Evolutionary conservation across 2,113 vertebrate genomes (phyloP).

Genomic region (Phocoena phocoena): DNA sequence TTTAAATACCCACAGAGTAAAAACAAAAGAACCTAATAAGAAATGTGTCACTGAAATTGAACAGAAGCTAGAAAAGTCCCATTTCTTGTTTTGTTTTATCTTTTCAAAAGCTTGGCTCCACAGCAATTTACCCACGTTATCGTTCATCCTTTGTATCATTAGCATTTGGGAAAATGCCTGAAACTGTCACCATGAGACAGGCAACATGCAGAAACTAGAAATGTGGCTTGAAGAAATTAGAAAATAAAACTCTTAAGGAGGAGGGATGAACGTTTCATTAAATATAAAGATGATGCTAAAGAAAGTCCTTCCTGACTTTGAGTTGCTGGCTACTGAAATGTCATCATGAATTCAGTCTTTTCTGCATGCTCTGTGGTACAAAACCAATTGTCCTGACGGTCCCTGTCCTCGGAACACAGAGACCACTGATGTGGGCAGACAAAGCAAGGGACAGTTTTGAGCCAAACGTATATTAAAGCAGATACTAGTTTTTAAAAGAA

Average conservation of each 20-base stretch:
- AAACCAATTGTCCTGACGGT: constrained; percentile 45
- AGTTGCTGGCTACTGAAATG: constrained; percentile 34
- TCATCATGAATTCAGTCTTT: constrained; percentile 20
- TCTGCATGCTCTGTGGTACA: constrained; percentile 1
- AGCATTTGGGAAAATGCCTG: constrained; percentile 68
- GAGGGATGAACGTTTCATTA: constrained; percentile 66
- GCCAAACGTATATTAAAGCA: background rate
- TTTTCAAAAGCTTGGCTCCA: constrained; percentile 42
- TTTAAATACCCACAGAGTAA: constrained; percentile 68
- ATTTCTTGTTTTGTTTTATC: constrained; percentile 66
- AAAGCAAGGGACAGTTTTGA: background rate
- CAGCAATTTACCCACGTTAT: constrained; percentile 40
- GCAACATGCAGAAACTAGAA: constrained; percentile 58
- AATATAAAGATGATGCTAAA: constrained; percentile 56
- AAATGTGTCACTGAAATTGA: constrained; percentile 66
- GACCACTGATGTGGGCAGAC: background rate
- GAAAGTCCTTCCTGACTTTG: constrained; percentile 22
- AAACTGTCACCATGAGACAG: constrained; percentile 60
- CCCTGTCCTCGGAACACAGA: background rate
- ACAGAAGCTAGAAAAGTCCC: constrained; percentile 52
- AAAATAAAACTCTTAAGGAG: constrained; percentile 64
- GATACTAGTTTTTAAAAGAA: background rate
- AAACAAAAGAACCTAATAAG: constrained; percentile 73
- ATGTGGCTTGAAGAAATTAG: constrained; percentile 61
- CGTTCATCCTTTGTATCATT: constrained; percentile 65